Percentiles rank a stretch among this genome's conserved stretches.
These are phyloP conservation scores for Morelia viridis DNA, from an alignment of 2,797 vertebrate genomes.

Conservation along the genomic window DNA sequence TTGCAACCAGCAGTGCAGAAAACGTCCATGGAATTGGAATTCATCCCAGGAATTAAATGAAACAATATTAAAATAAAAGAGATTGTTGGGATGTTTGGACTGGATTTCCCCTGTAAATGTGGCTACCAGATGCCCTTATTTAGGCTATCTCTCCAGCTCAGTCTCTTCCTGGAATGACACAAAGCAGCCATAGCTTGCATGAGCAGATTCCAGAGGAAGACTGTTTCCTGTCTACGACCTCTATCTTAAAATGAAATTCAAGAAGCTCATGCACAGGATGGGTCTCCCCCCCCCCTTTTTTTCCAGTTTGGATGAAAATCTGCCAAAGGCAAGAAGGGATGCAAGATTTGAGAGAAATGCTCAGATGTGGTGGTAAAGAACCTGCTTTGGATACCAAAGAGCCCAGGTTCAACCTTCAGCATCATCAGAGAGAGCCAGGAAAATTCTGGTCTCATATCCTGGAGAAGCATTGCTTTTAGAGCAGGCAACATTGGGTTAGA, in stretches of 20 bases:
- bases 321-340: background rate
- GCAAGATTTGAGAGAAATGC: background rate
- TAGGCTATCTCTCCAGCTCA: background rate
- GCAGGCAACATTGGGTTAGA: background rate
- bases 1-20: background rate
- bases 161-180: background rate
- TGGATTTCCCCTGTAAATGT: background rate
- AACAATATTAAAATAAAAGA: background rate
- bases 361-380: background rate
- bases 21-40: background rate
- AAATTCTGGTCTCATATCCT: background rate
- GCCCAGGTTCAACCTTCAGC: background rate
- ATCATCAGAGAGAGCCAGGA: background rate
- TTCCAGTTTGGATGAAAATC: background rate
- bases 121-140: constrained; percentile 17
- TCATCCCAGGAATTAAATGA: background rate
- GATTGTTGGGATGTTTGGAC: background rate
- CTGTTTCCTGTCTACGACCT: background rate
- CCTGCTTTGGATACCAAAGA: background rate
- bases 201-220: background rate
- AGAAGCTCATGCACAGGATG: background rate
- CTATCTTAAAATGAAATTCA: background rate
- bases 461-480: background rate
- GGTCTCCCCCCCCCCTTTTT: background rate
- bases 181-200: background rate